Conservation (phyloP, 2,888 invertebrate genomes). For the Chymomyza procnemis region DNA sequence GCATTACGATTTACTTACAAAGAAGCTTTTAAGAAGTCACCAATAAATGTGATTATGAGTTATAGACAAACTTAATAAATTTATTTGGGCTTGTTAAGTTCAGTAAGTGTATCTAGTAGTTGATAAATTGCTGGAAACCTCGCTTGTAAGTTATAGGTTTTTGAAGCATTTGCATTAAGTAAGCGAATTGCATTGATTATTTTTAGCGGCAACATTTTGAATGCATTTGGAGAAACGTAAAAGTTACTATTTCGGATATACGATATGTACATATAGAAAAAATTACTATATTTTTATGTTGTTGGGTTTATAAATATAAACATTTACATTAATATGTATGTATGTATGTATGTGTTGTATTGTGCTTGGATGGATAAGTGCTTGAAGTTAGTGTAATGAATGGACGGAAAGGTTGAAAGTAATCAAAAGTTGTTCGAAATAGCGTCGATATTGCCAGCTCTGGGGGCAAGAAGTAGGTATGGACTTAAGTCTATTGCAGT, state of each 20-base stretch:
- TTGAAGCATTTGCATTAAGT: slow-evolving; percentile 28
- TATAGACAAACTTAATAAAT: slow-evolving; percentile 6
- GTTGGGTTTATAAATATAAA: slow-evolving; percentile 12
- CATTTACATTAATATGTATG: slow-evolving; percentile 33
- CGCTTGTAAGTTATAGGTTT: slow-evolving; percentile 60
- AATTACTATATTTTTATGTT: background rate
- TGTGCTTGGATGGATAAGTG: slow-evolving; percentile 6
- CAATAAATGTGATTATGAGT: background rate
- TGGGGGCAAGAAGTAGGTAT: background rate
- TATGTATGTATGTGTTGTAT: slow-evolving; percentile 14
- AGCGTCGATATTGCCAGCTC: background rate
- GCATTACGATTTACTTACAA: background rate
- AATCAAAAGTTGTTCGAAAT: background rate
- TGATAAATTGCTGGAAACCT: slow-evolving; percentile 54
- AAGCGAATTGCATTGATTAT: slow-evolving; percentile 3
- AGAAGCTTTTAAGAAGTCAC: background rate
- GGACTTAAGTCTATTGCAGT: slow-evolving; percentile 4
- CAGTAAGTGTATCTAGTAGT: slow-evolving; percentile 22
- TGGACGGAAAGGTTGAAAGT: slow-evolving; percentile 62
- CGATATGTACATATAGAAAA: no score
- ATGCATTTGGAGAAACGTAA: slow-evolving; percentile 38
- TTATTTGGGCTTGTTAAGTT: background rate
- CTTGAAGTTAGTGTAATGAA: slow-evolving; percentile 35
- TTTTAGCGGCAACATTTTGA: slow-evolving; percentile 55
- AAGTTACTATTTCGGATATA: no score